Base-by-base conservation (phyloP, 2,888 invertebrate species). In the Agrochola lychnidis region DNA sequence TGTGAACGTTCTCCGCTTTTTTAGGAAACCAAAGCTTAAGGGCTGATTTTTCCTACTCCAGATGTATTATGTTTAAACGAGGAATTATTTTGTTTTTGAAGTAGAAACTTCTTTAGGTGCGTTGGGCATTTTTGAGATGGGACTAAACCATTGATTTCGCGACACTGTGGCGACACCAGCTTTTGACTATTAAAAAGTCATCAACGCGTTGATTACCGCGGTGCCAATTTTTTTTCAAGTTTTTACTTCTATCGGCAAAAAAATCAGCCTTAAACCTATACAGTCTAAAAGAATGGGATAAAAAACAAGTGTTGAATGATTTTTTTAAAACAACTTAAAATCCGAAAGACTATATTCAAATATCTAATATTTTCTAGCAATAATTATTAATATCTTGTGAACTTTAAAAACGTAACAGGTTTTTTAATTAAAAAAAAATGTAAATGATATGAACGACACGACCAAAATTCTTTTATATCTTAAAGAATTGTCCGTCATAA, bases 321-420 rank as follows among this genome's bases (percentile, higher is more conserved):
- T 19, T 42, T 42, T 19, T 7, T 22, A 2, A 25, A 25, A 66
- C 25, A 64, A 66, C 4, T 3, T n/a, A 45, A 7, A 25, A 22
- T 67, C 48, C 2, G 19, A 12, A 45, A 19, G 25, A 25, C 6
- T 25, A 45, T 25, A 45, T 3, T 42, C 12, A 42, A 6, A 19
- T 66, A 22, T 14, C 25, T 4, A 48, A 73, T 42, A 72, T 53
- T 42, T 16, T 42, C 7, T 40, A 25, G 25, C 42, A 73, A n/a
- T 0, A 30, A 19, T 42, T 40, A 53, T n/a, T 67, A 53, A 40
- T 6, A 40, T 4, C 30, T 30, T 16, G 12, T 19, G 72, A 30
- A 72, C 6, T 16, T 51, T 42, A 53, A 30, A 53, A 42, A 30
- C 25, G 2, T 10, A 73, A 73, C 72, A 30, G 7, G 53, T 72